Percentiles rank a stretch among this genome's conserved stretches.
phyloP scores from a whole-genome alignment of 2,888 invertebrate genomes.

The Eupithecia dodoneata region DNA sequence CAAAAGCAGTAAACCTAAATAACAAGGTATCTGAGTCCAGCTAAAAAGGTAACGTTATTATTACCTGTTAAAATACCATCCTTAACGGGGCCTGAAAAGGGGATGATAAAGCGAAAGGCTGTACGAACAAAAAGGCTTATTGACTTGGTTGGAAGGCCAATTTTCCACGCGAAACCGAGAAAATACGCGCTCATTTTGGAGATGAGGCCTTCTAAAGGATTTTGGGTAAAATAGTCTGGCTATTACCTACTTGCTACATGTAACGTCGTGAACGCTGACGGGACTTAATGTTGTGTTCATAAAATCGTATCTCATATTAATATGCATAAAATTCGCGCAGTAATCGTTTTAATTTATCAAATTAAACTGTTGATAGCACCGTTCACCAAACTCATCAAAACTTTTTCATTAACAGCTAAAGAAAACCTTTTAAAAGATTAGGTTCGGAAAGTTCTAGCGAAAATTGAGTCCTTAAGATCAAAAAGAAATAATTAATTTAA shows the following conservation, averaged over 20 bases:
- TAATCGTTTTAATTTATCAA: constrained; percentile 30
- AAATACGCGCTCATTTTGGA: constrained; percentile 51
- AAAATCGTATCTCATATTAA: background rate
- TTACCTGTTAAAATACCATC: constrained; percentile 65
- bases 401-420: constrained; percentile 54
- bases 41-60: constrained; percentile 62
- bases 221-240: constrained; percentile 37
- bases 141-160: constrained; percentile 61
- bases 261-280: background rate
- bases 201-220: constrained; percentile 42
- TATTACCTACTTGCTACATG: background rate
- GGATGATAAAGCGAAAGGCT: constrained; percentile 67
- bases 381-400: constrained; percentile 50
- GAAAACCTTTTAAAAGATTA: constrained; percentile 56
- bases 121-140: constrained; percentile 70
- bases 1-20: constrained; percentile 2
- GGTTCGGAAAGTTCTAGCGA: constrained; percentile 56
- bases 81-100: constrained; percentile 55
- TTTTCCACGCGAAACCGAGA: constrained; percentile 56
- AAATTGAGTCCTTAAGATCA: constrained; percentile 44
- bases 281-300: background rate
- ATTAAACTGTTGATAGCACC: constrained; percentile 44
- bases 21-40: constrained; percentile 8
- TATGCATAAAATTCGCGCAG: background rate
- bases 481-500: constrained; percentile 41